Base-by-base conservation (phyloP, 2,113 vertebrate genomes). In the Paramisgurnus dabryanus region DNA sequence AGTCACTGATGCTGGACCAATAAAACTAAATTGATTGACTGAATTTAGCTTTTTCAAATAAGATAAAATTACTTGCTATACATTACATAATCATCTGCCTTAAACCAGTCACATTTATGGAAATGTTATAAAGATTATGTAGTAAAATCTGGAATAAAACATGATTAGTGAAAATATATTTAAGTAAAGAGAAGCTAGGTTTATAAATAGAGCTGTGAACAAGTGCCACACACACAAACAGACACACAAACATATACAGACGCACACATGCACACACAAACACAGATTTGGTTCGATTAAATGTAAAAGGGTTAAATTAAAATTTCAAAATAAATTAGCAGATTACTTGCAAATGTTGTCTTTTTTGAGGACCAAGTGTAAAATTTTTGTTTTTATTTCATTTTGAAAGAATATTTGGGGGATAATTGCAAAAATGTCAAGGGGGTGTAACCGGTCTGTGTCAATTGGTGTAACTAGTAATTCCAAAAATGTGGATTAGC, bases 151-250 rank as follows among this genome's bases (percentile, higher is more conserved):
- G 18, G 10, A 27, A 15, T 53, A 13, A 53, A 53, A 53, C 12
- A 53, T 53, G 50, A 53, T 53, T 53, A 13, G 4, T 53, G 43
- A 1, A 8, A 45, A 45, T 57, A 15, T 6, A 53, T 57, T 71
- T 41, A 22, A 41, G 39, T 58, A 9, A 53, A 57, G 39, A 58
- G 50, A 18, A 11, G 43, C 22, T 43, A 55, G 5, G 55, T 10
- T 43, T 73, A 60, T 60, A 8, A 73, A 73, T 60, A 43, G 70
- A 73, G 18, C 58, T 64, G 63, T 68, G 67, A 50, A 53, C 11
- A 10, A 10, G 11, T 18, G 55, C 5, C 11, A 57, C 55, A n/a
- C 55, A 7, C 55, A 57, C 1, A 11, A 9, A 53, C 50, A 15
- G 11, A 55, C 13, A 15, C 50, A 17, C 50, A 55, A 11, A 55